Percentiles rank a stretch among this genome's conserved stretches.
These are phyloP conservation scores for Orycteropus afer DNA, from an alignment of 2,113 vertebrate species.

Conservation along the genomic window DNA sequence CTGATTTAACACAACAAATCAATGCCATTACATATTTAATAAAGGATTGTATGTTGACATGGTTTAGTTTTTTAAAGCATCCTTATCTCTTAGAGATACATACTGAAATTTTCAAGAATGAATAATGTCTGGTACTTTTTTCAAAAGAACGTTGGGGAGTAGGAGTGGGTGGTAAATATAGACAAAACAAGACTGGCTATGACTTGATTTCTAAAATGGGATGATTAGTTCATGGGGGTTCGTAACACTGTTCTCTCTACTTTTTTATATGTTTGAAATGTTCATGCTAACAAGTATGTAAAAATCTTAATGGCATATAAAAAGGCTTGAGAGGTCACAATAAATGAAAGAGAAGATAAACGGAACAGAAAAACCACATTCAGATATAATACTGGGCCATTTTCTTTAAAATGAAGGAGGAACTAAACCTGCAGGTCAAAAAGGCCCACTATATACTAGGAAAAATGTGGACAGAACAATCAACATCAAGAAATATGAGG, in stretches of 20 bases:
- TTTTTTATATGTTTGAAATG: not conserved
- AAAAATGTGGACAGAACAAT: constrained; percentile 27
- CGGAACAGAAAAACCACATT: not conserved
- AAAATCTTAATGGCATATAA: not conserved
- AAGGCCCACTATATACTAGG: not conserved
- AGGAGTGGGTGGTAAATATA: not conserved
- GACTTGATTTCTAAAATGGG: not conserved
- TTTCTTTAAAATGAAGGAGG: constrained; percentile 1
- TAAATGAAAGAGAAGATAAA: constrained; percentile 23
- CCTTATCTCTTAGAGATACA: constrained; percentile 3
- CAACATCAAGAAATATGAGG: not conserved
- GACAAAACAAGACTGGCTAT: not conserved
- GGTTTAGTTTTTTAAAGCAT: not conserved
- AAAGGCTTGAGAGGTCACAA: not conserved
- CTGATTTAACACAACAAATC: constrained; percentile 24
- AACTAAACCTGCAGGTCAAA: not conserved
- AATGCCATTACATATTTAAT: not conserved
- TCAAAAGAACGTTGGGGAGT: not conserved
- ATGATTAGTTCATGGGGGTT: not conserved
- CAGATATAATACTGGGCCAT: not conserved
- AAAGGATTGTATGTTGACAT: constrained; percentile 26
- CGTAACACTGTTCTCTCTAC: not conserved
- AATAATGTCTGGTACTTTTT: constrained; percentile 35
- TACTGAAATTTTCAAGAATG: constrained; percentile 34
- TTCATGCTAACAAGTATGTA: constrained; percentile 29